phyloP scores from a whole-genome alignment of 1,140 invertebrate species.

The Thereuonema tuberculata region DNA sequence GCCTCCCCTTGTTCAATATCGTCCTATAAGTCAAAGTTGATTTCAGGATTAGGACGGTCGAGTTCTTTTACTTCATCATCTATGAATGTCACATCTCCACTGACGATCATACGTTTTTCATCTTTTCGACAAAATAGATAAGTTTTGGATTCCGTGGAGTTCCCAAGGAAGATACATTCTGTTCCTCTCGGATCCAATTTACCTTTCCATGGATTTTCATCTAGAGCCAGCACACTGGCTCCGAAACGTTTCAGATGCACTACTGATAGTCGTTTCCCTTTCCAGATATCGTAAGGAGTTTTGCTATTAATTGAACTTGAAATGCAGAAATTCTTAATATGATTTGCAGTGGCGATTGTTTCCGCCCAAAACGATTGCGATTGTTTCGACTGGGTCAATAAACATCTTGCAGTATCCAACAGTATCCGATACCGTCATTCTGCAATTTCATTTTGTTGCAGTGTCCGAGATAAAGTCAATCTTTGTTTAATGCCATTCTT shows the following conservation, averaged over 20 bases:
- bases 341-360: constrained; percentile 16
- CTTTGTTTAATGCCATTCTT: background rate
- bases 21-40: background rate
- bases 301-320: background rate
- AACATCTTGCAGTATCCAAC: constrained; percentile 14
- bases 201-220: background rate
- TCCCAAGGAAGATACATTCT: no score
- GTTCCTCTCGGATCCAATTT: no score
- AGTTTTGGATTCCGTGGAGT: no score
- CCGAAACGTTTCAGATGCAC: background rate
- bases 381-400: constrained; percentile 18
- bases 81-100: no score
- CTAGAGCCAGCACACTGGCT: background rate
- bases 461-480: background rate
- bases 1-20: background rate
- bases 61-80: no score
- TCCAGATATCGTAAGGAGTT: background rate
- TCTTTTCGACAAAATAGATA: no score
- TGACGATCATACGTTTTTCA: no score
- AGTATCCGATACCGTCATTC: background rate
- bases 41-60: background rate
- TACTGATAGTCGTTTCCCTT: background rate
- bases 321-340: constrained; percentile 13
- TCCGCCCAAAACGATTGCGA: constrained; percentile 20
- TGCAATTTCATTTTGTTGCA: background rate